Percentiles rank a stretch among this genome's conserved stretches.
phyloP scores from a whole-genome alignment of 2,888 invertebrate genomes.

The Rhorus exstirpatorius region DNA sequence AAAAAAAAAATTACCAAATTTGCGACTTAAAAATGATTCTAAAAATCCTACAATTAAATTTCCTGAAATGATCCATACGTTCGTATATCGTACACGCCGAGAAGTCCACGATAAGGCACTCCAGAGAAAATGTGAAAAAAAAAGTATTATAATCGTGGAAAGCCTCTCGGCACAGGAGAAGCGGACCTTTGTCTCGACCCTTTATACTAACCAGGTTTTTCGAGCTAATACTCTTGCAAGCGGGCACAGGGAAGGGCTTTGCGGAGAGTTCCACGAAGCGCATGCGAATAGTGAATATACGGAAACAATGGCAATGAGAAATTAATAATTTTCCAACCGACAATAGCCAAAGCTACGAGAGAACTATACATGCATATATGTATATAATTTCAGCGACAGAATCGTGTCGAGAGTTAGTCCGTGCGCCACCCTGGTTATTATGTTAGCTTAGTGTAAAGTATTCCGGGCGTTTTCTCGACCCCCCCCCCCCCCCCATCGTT shows the following conservation, averaged over 20 bases:
- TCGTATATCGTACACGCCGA: neutral
- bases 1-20: too few species aligned
- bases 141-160: slow-evolving; percentile 28
- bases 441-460: slow-evolving; percentile 62
- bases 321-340: slow-evolving; percentile 41
- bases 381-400: neutral
- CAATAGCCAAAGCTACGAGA: too few species aligned
- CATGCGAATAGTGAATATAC: slow-evolving; percentile 10
- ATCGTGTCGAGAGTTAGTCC: slow-evolving; percentile 33
- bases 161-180: neutral
- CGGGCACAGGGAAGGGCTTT: neutral
- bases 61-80: too few species aligned
- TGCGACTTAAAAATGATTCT: too few species aligned
- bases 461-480: slow-evolving; percentile 20
- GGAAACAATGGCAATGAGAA: slow-evolving; percentile 11
- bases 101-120: slow-evolving; percentile 7
- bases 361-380: neutral
- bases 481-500: neutral
- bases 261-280: neutral
- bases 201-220: slow-evolving; percentile 37
- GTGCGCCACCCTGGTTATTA: slow-evolving; percentile 52
- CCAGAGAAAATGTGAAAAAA: slow-evolving; percentile 13
- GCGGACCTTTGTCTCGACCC: slow-evolving; percentile 13
- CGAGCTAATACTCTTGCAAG: neutral
- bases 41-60: too few species aligned